Evolutionary conservation across 2,888 invertebrate genomes (phyloP).

Genomic region (Mycalesis mineus): DNA sequence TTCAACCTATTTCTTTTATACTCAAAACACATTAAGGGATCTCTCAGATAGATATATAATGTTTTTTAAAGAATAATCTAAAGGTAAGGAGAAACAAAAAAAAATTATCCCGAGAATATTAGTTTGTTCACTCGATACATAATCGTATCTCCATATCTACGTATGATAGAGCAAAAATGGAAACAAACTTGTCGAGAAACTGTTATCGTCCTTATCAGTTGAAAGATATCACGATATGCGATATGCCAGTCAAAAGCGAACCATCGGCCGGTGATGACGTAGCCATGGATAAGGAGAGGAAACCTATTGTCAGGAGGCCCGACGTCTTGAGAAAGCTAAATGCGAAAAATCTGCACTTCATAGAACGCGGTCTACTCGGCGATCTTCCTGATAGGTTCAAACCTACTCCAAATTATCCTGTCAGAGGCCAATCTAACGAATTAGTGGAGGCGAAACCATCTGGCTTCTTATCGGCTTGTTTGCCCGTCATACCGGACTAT

Average conservation of each 20-base stretch:
- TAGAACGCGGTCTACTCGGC: conserved; percentile 65
- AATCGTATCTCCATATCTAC: conserved; percentile 3
- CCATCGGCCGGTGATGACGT: conserved; percentile 59
- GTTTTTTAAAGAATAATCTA: too few species aligned
- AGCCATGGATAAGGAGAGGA: conserved; percentile 62
- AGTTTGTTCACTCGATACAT: neutral
- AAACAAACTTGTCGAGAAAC: conserved; percentile 31
- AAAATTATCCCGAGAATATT: neutral
- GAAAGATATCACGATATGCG: conserved; percentile 45
- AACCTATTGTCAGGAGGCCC: conserved; percentile 48
- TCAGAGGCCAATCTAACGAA: conserved; percentile 52
- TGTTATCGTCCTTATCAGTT: conserved; percentile 61
- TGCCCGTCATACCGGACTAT: conserved; percentile 54
- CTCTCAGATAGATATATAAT: too few species aligned
- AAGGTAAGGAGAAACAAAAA: neutral
- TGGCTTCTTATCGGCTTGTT: conserved; percentile 57
- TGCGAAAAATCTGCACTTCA: conserved; percentile 57
- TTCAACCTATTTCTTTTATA: too few species aligned
- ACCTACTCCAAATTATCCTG: conserved; percentile 48
- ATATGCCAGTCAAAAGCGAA: conserved; percentile 57
- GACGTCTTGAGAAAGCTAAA: conserved; percentile 64
- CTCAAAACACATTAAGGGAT: too few species aligned
- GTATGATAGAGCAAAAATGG: conserved; percentile 27
- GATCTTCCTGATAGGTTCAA: conserved; percentile 64
- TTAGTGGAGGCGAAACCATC: conserved; percentile 69